Conservation (phyloP, 2,888 invertebrate genomes). For the Tetragnatha montana region DNA sequence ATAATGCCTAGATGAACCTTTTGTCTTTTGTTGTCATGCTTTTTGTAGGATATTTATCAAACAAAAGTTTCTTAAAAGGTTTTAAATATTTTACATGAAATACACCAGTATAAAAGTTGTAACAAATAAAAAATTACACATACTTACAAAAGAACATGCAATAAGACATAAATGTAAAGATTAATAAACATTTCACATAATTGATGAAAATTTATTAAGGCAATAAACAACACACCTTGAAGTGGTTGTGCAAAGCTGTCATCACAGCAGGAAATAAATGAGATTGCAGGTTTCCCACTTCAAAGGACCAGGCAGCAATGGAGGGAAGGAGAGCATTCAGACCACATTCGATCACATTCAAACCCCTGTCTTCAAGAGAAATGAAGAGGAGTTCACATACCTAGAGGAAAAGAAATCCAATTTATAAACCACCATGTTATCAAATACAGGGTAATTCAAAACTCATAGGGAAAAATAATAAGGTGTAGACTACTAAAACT, state of each 20-base stretch:
- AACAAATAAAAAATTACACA: background rate
- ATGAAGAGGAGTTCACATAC: conserved; percentile 79
- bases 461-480: too few relatives aligned
- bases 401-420: conserved; percentile 72
- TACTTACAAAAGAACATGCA: too few relatives aligned
- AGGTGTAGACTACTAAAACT: too few relatives aligned
- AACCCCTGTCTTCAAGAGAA: conserved; percentile 80
- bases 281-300: conserved; percentile 78
- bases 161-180: background rate
- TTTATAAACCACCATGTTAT: too few relatives aligned
- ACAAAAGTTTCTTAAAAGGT: too few relatives aligned
- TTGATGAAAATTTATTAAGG: background rate
- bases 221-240: conserved; percentile 58
- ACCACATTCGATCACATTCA: conserved; percentile 79
- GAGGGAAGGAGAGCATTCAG: conserved; percentile 81
- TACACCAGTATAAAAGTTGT: background rate
- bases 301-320: conserved; percentile 81
- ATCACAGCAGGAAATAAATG: conserved; percentile 75
- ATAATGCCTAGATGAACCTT: too few relatives aligned
- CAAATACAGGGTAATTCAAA: too few relatives aligned
- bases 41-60: too few relatives aligned
- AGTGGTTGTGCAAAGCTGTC: conserved; percentile 60
- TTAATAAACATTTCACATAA: background rate
- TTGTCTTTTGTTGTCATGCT: too few relatives aligned
- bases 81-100: background rate